Evolutionary conservation across 2,888 invertebrate genomes (phyloP).

Genomic region (Nezara viridula): DNA sequence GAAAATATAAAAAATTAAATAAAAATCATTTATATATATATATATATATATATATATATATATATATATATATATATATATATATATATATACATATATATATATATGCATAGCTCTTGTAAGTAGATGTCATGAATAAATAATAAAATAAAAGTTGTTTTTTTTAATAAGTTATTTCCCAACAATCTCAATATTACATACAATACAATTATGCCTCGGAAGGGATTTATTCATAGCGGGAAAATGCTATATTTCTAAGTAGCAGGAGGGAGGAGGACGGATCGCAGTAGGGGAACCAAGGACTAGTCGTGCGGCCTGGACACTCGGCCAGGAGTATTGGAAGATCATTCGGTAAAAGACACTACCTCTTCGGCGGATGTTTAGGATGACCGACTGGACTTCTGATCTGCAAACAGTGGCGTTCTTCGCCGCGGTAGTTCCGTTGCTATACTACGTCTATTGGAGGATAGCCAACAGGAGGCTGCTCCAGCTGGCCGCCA

Average conservation of each 20-base stretch:
- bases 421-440: constrained; percentile 55
- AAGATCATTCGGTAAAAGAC: background rate
- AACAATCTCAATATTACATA: background rate
- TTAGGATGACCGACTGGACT: background rate
- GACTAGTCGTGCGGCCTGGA: background rate
- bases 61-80: no score
- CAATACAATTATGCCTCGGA: background rate
- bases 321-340: background rate
- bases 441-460: constrained; percentile 68
- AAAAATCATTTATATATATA: no score
- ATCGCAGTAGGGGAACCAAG: background rate
- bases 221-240: background rate
- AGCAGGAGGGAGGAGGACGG: background rate
- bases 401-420: background rate
- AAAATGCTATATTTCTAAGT: background rate
- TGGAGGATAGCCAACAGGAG: constrained; percentile 51
- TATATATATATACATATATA: no score
- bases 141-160: background rate
- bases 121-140: no score
- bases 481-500: constrained; percentile 75
- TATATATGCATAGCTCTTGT: no score
- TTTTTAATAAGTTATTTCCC: background rate
- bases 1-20: background rate
- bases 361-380: background rate
- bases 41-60: no score